Evolutionary conservation across 1,140 invertebrate species (phyloP), one percentile per base, ranked within the genome.

Genomic region (Leptinotarsa lineolata): DNA sequence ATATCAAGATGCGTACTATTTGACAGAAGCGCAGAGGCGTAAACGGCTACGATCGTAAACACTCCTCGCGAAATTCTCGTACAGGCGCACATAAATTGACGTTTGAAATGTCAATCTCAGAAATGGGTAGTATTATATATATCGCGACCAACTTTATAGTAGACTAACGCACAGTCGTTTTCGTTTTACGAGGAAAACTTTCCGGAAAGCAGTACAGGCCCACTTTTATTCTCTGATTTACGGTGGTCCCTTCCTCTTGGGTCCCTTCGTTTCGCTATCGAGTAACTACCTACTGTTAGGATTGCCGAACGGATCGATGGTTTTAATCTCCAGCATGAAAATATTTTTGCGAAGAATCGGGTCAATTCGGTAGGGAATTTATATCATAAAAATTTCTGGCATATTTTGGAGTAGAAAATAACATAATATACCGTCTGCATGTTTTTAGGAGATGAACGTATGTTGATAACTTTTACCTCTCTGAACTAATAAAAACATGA

Each of bases 21-120:
- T 18, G 48, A 54, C 48, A 4, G 48, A 54, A 54, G n/a, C 48
- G 48, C 15, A 54, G n/a, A 54, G 48, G n/a, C 48, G 48, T 54
- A 54, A 54, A 54, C n/a, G 2, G 15, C 15, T 54, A 15, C n/a
- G 48, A 18, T 54, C 48, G 48, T 54, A 54, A 54, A 54, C 48
- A 54, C 12, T 54, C 48, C n/a, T 18, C 16, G 15, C n/a, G 48
- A 54, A 54, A 15, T 16, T 54, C n/a, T 18, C 48, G 48, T 54
- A 13, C 48, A 54, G 48, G 15, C 48, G 48, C 48, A 54, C 48
- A 54, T 54, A 15, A 76, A 78, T 78, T 76, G 77, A 74, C 60
- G 74, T 76, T 76, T 76, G 77, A 76, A 78, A 78, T 74, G 77
- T 76, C 77, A 78, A 78, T 78, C 77, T 78, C 77, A 76, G 77